phyloP scores from a whole-genome alignment of 2,113 vertebrate species.

The Myiozetetes cayanensis region DNA sequence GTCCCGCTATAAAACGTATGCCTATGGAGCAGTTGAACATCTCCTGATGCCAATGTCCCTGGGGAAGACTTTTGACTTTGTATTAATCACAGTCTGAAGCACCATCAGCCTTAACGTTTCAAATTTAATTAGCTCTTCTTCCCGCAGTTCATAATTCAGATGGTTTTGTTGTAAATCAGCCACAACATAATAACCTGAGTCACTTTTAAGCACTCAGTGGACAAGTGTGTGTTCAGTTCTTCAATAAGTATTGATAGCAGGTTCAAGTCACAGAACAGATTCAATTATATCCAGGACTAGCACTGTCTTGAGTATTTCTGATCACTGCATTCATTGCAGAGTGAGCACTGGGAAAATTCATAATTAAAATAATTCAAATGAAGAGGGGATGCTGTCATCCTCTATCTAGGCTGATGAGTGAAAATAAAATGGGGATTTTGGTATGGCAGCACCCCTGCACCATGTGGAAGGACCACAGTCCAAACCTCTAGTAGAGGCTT shows the following conservation, averaged over 20 bases:
- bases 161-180: slow-evolving; percentile 38
- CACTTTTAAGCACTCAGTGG: slow-evolving; percentile 8
- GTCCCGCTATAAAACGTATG: background rate
- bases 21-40: background rate
- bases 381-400: background rate
- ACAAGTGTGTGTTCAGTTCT: background rate
- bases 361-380: background rate
- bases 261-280: slow-evolving; percentile 16
- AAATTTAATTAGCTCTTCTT: slow-evolving; percentile 48
- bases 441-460: background rate
- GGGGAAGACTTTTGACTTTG: background rate
- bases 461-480: fast-evolving
- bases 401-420: background rate
- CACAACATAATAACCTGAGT: slow-evolving; percentile 35
- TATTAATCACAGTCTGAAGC: slow-evolving; percentile 9
- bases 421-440: background rate
- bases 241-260: slow-evolving; percentile 35
- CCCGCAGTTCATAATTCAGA: background rate
- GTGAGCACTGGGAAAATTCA: fast-evolving
- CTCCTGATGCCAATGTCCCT: background rate
- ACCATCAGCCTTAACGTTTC: background rate
- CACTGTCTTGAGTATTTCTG: background rate
- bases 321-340: background rate
- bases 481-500: background rate
- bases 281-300: slow-evolving; percentile 1